Conservation (phyloP, 2,888 invertebrate species). For the Acronicta aceris region DNA sequence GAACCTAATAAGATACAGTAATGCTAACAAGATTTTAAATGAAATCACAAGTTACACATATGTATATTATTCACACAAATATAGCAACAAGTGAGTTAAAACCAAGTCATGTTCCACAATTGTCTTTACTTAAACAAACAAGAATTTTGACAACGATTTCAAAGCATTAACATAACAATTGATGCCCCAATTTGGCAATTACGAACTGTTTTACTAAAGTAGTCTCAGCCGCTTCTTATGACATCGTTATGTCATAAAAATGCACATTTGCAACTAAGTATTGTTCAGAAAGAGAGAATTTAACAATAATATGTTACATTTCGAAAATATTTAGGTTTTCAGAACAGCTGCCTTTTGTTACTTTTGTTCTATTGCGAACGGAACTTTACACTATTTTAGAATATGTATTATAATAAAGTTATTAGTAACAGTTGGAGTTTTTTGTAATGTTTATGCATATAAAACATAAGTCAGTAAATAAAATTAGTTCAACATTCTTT, state of each 20-base stretch:
- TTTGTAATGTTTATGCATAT: neutral
- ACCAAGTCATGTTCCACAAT: slow-evolving; percentile 10
- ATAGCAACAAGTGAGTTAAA: slow-evolving; percentile 3
- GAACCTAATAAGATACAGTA: too few relatives aligned
- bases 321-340: slow-evolving; percentile 13
- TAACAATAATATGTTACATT: neutral
- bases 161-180: slow-evolving; percentile 62
- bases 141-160: slow-evolving; percentile 41
- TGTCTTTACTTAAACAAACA: slow-evolving; percentile 21
- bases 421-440: neutral
- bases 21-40: neutral
- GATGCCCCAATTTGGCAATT: slow-evolving; percentile 58
- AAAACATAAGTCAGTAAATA: too few relatives aligned
- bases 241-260: slow-evolving; percentile 42
- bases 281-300: slow-evolving; percentile 14
- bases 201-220: slow-evolving; percentile 31
- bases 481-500: too few relatives aligned
- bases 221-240: slow-evolving; percentile 9
- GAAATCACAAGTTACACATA: neutral
- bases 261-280: slow-evolving; percentile 25
- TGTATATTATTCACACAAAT: neutral
- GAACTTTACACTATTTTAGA: neutral
- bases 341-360: neutral
- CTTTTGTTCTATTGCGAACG: neutral
- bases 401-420: neutral